These are phyloP conservation scores for Chlorospingus flavigularis DNA, from an alignment of 2,797 vertebrate genomes.

Conservation along the genomic window DNA sequence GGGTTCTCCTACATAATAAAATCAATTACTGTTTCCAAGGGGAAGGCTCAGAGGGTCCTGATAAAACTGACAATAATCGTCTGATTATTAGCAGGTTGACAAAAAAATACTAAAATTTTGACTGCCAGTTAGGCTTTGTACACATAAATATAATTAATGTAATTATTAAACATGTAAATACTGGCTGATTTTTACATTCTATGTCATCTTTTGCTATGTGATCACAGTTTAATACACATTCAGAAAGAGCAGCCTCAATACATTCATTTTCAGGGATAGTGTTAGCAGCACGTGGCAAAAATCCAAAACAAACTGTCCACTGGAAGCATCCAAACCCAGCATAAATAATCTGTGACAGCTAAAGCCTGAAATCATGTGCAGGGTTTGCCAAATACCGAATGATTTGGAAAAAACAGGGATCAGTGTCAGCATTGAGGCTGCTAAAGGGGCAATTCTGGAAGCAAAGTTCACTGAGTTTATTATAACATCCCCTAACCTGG, in stretches of 20 bases:
- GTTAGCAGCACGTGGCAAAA: not conserved
- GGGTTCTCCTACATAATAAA: not conserved
- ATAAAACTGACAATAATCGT: not conserved
- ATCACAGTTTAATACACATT: not conserved
- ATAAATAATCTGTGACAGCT: constrained; percentile 29
- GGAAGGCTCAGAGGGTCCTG: not conserved
- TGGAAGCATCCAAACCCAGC: not conserved
- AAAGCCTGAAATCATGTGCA: not conserved
- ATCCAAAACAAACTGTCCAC: constrained; percentile 2
- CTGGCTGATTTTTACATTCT: not conserved
- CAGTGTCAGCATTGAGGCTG: not conserved
- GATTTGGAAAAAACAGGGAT: constrained; percentile 6
- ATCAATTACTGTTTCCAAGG: not conserved
- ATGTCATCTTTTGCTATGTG: not conserved
- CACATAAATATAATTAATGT: not conserved
- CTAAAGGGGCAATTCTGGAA: constrained; percentile 34
- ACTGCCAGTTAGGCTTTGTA: not conserved
- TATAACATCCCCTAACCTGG: not conserved
- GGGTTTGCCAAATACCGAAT: not conserved
- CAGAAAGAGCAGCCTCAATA: not conserved
- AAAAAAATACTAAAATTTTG: not conserved
- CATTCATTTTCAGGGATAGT: not conserved
- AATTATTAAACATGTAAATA: not conserved
- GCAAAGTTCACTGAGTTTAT: constrained; percentile 31
- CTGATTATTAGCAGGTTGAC: not conserved